Conservation (phyloP, 2,797 vertebrate species). For the Halcyon smyrnensis region DNA sequence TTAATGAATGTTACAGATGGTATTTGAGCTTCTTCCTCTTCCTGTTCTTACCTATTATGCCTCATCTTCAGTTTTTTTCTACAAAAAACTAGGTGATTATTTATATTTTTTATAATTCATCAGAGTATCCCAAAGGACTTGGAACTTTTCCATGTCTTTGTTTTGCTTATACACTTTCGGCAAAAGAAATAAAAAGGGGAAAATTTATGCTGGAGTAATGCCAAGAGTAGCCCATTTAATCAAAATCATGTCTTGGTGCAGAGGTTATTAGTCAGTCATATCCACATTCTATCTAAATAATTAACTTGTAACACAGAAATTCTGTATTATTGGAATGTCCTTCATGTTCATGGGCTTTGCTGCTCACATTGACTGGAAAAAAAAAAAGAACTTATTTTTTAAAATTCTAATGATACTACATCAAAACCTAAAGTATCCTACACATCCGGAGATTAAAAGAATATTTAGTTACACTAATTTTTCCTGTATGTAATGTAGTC, state of each 20-base stretch:
- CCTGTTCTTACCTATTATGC: neutral
- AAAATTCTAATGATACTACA: neutral
- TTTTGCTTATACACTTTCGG: slow-evolving; percentile 52
- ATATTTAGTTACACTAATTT: neutral
- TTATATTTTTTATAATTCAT: slow-evolving; percentile 1
- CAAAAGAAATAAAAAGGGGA: slow-evolving; percentile 41
- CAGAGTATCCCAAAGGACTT: neutral
- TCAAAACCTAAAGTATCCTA: neutral
- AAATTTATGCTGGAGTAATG: slow-evolving; percentile 34
- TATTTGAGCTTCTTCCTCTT: neutral
- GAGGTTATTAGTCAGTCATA: slow-evolving; percentile 52
- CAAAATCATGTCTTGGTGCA: slow-evolving; percentile 53
- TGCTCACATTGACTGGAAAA: neutral
- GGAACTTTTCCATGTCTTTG: slow-evolving; percentile 44
- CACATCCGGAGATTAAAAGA: neutral
- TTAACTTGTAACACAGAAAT: slow-evolving; percentile 52
- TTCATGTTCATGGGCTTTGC: slow-evolving; percentile 17
- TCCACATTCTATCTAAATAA: slow-evolving; percentile 53
- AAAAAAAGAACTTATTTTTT: neutral
- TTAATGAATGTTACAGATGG: neutral
- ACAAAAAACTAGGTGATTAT: neutral
- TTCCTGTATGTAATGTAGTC: neutral
- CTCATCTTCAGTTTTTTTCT: neutral
- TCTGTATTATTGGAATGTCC: slow-evolving; percentile 7
- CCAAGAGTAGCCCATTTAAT: slow-evolving; percentile 53